Evolutionary conservation across 2,888 invertebrate species (phyloP), one percentile per base, ranked within the genome.

Genomic region (Cynaeus angustus): DNA sequence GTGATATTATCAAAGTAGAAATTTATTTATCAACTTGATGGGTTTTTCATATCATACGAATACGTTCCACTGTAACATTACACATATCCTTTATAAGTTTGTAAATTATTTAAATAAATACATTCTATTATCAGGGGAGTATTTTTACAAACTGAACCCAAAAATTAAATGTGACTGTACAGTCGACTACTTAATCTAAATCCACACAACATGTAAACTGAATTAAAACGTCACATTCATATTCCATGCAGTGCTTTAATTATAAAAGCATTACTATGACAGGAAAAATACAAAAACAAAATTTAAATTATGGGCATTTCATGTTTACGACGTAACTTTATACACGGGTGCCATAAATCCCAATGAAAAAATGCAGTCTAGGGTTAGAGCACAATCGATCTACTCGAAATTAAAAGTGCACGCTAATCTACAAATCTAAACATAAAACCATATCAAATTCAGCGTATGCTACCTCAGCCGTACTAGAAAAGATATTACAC

Each of bases 1-100:
- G 75, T 75, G 75, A 75, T 75, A 75, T 73, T 72, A 75, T 74
- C 50, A 41, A 38, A 8, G 73, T 73, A 73, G 73, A 55, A 33
- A 8, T 59, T 68, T 62, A 55, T 62, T 59, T 67, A 46, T 55
- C 56, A 38, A 70, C 46, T 69, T 38, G 66, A 70, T 70, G 70
- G 64, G 38, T 66, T 65, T 61, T 61, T 65, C 65, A 52, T 37
- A 58, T 50, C 53, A 12, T 61, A 61, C 26, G 58, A 13, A 58
- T 43, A 33, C 41, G 28, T 66, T 43, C 43, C 52, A 52, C 16
- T 58, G 53, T 70, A 66, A n/a, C 52, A 50, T 64, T 41, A 52
- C 48, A 72, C 68, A 69, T 72, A 72, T 69, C 68, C 66, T 56
- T 61, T 66, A 30, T 56, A 68, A 68, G 65, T 72, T 70, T 72